These are phyloP conservation scores for Phrynosoma blainvillii DNA, from an alignment of 2,113 vertebrate species.

Conservation along the genomic window DNA sequence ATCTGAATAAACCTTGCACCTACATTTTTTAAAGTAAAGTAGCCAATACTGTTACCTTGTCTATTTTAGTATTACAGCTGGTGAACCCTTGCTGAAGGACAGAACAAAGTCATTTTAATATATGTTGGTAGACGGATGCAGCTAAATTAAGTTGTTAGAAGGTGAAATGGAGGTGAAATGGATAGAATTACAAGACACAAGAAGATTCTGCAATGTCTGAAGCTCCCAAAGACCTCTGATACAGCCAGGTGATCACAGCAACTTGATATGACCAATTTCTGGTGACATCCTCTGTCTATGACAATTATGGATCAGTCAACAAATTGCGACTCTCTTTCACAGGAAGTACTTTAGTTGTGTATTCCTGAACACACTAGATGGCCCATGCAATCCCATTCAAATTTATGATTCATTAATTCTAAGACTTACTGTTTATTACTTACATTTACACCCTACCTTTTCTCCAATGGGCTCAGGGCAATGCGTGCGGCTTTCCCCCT, in stretches of 20 bases:
- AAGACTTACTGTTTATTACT: too few species aligned
- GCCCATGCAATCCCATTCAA: too few species aligned
- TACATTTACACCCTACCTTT: too few species aligned
- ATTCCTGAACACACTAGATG: too few species aligned
- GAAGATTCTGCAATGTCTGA: neutral
- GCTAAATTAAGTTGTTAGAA: neutral
- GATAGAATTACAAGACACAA: slow-evolving; percentile 14
- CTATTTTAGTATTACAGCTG: neutral
- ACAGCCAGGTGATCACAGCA: neutral
- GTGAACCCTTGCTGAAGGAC: neutral
- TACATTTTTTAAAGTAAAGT: neutral
- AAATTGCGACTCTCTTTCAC: neutral
- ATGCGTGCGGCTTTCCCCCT: too few species aligned
- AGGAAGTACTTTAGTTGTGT: too few species aligned
- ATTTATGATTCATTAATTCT: too few species aligned
- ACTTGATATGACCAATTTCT: neutral
- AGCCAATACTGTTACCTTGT: neutral
- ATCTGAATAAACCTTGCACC: neutral
- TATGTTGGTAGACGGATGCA: slow-evolving; percentile 12
- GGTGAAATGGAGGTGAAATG: neutral
- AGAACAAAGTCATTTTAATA: slow-evolving; percentile 23
- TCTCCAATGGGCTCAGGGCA: too few species aligned
- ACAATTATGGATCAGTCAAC: neutral
- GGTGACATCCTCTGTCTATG: neutral
- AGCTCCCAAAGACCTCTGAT: neutral